These are phyloP conservation scores for Cassiopea xamachana DNA, from an alignment of 30 jellyfish, hydroid and myxozoan species.

Conservation along the genomic window DNA sequence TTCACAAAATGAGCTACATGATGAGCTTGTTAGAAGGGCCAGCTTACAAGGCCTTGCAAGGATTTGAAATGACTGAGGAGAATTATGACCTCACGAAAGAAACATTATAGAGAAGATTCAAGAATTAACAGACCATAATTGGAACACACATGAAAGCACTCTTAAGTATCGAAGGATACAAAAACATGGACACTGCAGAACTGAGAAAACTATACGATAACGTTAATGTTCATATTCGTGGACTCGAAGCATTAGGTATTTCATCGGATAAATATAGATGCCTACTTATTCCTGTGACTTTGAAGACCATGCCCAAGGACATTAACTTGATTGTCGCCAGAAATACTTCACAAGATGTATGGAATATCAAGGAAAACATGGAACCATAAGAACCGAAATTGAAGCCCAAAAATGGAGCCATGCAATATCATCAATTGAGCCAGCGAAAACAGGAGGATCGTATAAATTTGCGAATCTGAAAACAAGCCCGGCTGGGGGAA, in stretches of 20 bases:
- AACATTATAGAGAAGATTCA: constrained; percentile 46
- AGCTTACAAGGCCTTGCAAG: no score
- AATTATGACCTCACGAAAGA: constrained; percentile 49
- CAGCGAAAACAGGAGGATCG: background rate
- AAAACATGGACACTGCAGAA: background rate
- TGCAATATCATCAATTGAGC: background rate
- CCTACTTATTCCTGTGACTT: constrained; percentile 44
- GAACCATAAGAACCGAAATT: constrained; percentile 26
- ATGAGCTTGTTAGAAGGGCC: constrained; percentile 17
- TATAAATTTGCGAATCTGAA: background rate
- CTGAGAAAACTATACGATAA: constrained; percentile 42
- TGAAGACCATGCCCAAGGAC: constrained; percentile 39
- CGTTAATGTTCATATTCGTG: background rate
- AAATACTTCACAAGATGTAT: constrained; percentile 38
- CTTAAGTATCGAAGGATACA: constrained; percentile 8
- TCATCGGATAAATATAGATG: constrained; percentile 49
- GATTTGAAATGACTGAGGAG: constrained; percentile 52
- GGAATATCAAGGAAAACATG: constrained; percentile 60
- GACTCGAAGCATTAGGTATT: constrained; percentile 62
- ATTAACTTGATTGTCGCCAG: constrained; percentile 16
- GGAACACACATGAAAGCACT: background rate
- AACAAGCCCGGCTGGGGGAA: constrained; percentile 12
- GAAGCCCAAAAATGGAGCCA: constrained; percentile 54
- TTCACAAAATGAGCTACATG: constrained; percentile 64
- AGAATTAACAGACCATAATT: constrained; percentile 40